Conservation (phyloP, 2,797 vertebrate genomes). For the Apogon talboti region DNA sequence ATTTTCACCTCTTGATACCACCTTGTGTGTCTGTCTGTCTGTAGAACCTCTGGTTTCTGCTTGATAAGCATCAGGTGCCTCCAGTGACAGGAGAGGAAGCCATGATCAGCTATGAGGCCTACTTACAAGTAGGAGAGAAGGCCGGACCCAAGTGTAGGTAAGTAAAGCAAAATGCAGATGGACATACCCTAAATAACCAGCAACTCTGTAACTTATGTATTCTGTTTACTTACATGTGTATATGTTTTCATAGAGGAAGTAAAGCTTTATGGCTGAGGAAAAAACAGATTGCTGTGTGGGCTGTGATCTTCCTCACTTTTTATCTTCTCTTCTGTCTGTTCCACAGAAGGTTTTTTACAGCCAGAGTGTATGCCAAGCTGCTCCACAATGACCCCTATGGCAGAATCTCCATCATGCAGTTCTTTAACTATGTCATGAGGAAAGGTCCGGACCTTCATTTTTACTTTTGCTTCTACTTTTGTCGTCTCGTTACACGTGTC, state of each 20-base stretch:
- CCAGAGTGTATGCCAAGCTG: slow-evolving; percentile 95
- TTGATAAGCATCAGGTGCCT: slow-evolving; percentile 97
- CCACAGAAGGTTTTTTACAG: slow-evolving; percentile 93
- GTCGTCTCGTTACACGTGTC: not conserved
- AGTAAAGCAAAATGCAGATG: slow-evolving; percentile 49
- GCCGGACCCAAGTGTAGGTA: slow-evolving; percentile 96
- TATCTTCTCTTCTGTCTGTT: slow-evolving; percentile 23
- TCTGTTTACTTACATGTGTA: not conserved
- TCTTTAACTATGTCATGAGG: slow-evolving; percentile 99
- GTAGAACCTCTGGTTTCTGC: slow-evolving; percentile 96
- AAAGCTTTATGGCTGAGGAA: not conserved
- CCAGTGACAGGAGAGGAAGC: slow-evolving; percentile 94
- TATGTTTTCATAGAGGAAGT: not conserved
- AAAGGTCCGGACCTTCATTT: slow-evolving; percentile 86
- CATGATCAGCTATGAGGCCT: slow-evolving; percentile 97
- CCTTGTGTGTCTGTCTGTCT: not conserved
- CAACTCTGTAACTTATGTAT: not conserved
- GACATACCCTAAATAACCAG: not conserved
- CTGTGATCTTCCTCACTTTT: too few species aligned
- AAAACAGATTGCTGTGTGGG: not conserved
- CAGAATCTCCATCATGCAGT: slow-evolving; percentile 98
- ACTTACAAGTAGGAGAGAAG: slow-evolving; percentile 93
- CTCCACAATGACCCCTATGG: slow-evolving; percentile 94
- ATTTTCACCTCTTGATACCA: not conserved
- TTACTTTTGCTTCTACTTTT: not conserved